Base-by-base conservation (phyloP, 2,888 invertebrate genomes). In the Therioaphis trifolii region DNA sequence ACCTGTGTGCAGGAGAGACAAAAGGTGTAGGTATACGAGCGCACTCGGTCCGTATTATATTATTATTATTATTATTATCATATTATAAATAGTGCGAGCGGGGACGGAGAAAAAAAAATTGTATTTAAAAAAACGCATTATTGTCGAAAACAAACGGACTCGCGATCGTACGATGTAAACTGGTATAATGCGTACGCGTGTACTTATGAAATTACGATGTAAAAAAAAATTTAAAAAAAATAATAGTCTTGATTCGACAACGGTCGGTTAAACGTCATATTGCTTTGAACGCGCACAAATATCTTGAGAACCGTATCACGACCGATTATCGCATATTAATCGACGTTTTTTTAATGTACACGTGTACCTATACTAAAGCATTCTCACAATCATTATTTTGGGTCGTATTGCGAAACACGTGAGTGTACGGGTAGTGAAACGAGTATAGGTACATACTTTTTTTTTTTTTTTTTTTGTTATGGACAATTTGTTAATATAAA, bases 61-160 rank as follows among this genome's bases (percentile, higher is more conserved):
- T 21, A 40, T 66, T 74, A 46, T 76, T 61, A 46, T 75, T 76
- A 27, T 61, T 21, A 40, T 66, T 74, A 46, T 76, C 61, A 46
- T 75, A 61, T 75, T 75, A 61, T 76, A 76, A 76, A 63, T 21
- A 18, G 52, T 61, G 58, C 18, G 4, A 24, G 14, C 24, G 11
- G 29, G 27, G n/a, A n/a, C 35, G 7, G 15, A 21, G n/a, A 52
- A 27, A 29, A 76, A 75, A 76, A 46, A n/a, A 46, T 43, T 46
- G n/a, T 76, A 55, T 63, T 63, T 61, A 75, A 75, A 58, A 61
- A 76, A 61, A 43, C 46, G 43, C 61, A 76, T 76, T 76, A 76
- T n/a, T 46, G 14, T 71, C 69, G 24, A 55, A 3, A 46, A 55
- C 55, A 55, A n/a, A 55, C 55, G 46, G 12, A 55, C 55, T 35